Evolutionary conservation across 2,888 invertebrate species (phyloP).

Genomic region (Troides aeacus): DNA sequence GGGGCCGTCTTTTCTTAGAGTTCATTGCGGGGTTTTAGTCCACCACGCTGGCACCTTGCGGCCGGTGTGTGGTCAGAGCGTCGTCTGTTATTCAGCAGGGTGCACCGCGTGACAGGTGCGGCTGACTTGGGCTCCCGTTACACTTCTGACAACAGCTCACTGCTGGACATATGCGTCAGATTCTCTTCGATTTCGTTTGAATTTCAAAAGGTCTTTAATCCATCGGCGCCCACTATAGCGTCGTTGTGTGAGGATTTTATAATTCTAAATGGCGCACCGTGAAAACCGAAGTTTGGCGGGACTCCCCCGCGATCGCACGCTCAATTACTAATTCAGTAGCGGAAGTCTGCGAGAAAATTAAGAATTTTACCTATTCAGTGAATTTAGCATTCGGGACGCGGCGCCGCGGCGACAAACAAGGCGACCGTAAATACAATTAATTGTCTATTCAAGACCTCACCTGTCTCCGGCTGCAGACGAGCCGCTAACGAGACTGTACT

Average conservation of each 20-base stretch:
- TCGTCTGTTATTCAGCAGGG: no score
- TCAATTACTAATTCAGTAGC: constrained; percentile 38
- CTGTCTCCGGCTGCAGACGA: constrained; percentile 35
- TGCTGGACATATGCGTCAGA: no score
- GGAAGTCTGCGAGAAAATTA: constrained; percentile 39
- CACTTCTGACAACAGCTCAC: no score
- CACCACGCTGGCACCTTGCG: no score
- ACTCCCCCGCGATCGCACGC: constrained; percentile 10
- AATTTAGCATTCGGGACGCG: constrained; percentile 44
- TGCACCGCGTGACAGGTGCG: no score
- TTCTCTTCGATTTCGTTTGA: no score
- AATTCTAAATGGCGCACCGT: not conserved
- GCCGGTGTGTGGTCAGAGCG: no score
- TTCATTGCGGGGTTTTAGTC: no score
- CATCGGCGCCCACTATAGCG: not conserved
- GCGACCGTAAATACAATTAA: constrained; percentile 50
- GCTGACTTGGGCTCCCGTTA: no score
- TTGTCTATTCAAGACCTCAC: constrained; percentile 49
- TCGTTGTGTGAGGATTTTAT: not conserved
- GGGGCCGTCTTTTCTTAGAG: no score
- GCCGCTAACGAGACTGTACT: constrained; percentile 33
- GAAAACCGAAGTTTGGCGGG: not conserved
- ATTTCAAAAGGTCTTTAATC: no score
- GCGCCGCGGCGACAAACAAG: constrained; percentile 39
- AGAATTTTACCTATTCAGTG: constrained; percentile 37